A percentile compares a stretch with the other conserved stretches of the same genome.
These are phyloP conservation scores for Lonchura striata DNA, from an alignment of 2,113 vertebrate species.

Conservation along the genomic window DNA sequence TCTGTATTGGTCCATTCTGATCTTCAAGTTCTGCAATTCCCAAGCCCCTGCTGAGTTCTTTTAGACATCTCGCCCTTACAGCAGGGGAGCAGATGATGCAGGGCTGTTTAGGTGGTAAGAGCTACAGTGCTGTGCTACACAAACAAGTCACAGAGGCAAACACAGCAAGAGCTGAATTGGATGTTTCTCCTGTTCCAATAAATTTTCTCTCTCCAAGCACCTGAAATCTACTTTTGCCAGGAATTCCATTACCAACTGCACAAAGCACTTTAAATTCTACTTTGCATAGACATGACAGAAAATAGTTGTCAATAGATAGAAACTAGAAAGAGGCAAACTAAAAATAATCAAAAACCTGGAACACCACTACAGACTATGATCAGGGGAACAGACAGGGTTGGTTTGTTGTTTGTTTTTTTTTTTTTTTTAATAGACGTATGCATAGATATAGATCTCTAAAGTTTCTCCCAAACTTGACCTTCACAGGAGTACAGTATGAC, in stretches of 20 bases:
- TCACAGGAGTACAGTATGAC: background rate
- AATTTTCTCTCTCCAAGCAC: background rate
- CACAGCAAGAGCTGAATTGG: slow-evolving; percentile 30
- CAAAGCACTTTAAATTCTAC: background rate
- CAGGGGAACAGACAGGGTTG: background rate
- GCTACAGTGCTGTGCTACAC: background rate
- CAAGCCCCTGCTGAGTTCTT: slow-evolving; percentile 13
- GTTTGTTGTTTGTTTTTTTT: background rate
- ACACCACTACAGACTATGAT: background rate
- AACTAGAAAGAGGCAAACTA: background rate
- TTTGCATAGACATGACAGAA: slow-evolving; percentile 12
- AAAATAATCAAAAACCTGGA: background rate
- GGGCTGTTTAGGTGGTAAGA: slow-evolving; percentile 15
- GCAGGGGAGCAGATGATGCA: slow-evolving; percentile 15
- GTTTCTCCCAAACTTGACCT: background rate
- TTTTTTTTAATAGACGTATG: background rate
- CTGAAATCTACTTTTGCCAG: slow-evolving; percentile 31
- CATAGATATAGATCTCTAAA: background rate
- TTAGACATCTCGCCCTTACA: slow-evolving; percentile 19
- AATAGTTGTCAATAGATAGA: background rate
- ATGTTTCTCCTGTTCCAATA: background rate
- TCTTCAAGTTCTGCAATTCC: slow-evolving; percentile 19
- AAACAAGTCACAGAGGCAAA: slow-evolving; percentile 34
- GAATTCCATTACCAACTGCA: slow-evolving; percentile 18
- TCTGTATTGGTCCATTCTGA: slow-evolving; percentile 1